phyloP scores from a whole-genome alignment of 2,797 vertebrate genomes.

The Vultur gryphus region DNA sequence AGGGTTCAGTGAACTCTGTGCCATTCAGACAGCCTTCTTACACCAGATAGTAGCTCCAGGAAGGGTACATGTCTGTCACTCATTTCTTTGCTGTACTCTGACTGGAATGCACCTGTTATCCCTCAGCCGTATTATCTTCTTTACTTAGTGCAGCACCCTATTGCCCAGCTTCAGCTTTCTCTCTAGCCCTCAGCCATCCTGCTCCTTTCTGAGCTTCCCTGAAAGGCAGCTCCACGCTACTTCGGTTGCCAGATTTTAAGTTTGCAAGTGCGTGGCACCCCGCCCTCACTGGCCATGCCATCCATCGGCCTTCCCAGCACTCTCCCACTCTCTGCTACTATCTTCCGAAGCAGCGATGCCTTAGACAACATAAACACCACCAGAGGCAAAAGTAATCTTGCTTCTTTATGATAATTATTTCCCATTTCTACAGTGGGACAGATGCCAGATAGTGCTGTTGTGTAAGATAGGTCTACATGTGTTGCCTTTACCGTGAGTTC shows the following conservation, averaged over 20 bases:
- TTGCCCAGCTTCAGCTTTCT: not conserved
- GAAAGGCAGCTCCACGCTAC: not conserved
- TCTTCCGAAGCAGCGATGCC: not conserved
- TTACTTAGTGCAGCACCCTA: not conserved
- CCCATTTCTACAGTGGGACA: not conserved
- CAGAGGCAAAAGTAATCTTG: not conserved
- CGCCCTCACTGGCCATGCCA: accelerated
- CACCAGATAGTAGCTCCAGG: not conserved
- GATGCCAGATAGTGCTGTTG: not conserved
- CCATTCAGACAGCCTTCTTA: not conserved
- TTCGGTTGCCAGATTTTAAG: not conserved
- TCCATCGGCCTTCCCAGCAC: not conserved
- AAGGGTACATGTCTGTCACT: accelerated
- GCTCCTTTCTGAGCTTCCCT: not conserved
- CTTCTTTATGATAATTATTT: not conserved
- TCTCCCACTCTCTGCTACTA: not conserved
- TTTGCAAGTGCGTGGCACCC: not conserved
- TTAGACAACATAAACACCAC: not conserved
- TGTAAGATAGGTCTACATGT: not conserved
- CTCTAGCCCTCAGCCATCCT: not conserved
- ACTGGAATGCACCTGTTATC: not conserved
- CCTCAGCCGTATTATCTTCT: not conserved
- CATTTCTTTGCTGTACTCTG: not conserved
- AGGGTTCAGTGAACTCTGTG: not conserved
- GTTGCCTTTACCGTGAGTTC: not conserved